Conservation (phyloP, 2,797 vertebrate species). For the Mycteria americana region DNA sequence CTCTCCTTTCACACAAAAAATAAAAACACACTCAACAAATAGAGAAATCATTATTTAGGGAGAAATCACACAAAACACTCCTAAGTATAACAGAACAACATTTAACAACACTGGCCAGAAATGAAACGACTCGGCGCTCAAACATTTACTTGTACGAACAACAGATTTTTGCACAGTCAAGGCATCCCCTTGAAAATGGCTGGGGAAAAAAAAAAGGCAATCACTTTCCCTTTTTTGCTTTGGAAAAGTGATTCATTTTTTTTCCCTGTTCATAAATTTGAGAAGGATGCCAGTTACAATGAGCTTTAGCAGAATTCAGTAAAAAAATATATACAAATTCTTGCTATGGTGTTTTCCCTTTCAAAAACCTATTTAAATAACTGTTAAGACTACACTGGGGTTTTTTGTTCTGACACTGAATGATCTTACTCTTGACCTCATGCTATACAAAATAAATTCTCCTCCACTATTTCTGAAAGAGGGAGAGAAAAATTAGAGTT, state of each 20-base stretch:
- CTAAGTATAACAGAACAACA: not conserved
- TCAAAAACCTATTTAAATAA: not conserved
- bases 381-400: accelerated
- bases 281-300: not conserved
- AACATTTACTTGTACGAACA: not conserved
- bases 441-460: not conserved
- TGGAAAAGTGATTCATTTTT: not conserved
- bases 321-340: not conserved
- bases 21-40: not conserved
- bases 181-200: not conserved
- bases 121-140: accelerated
- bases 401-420: not conserved
- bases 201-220: not conserved
- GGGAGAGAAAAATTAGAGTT: not conserved
- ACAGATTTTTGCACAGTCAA: not conserved
- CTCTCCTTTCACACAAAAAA: not conserved
- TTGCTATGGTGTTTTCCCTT: not conserved
- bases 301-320: not conserved
- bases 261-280: not conserved
- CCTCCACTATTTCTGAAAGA: not conserved
- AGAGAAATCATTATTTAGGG: not conserved
- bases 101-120: not conserved
- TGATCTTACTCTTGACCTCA: not conserved
- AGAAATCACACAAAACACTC: not conserved
- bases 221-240: not conserved